Percentiles rank a stretch among this genome's conserved stretches.
Conservation (phyloP, 2,888 invertebrate species). For the Hemithea aestivaria region DNA sequence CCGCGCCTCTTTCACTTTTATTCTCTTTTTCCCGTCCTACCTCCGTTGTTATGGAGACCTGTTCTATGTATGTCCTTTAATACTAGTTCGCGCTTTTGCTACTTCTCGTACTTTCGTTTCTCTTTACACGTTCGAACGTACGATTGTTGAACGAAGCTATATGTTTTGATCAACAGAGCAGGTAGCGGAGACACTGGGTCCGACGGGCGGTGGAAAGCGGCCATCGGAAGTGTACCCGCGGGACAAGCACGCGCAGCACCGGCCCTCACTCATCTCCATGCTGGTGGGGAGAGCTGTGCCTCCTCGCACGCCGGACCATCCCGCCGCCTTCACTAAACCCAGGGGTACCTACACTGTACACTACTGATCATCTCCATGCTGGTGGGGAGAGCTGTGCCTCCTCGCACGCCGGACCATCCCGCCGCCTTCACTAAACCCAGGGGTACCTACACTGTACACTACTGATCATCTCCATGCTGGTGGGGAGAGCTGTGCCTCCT, state of each 20-base stretch:
- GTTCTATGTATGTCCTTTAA: too few relatives aligned
- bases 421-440: neutral
- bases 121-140: too few relatives aligned
- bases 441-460: neutral
- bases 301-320: slow-evolving; percentile 68
- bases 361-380: neutral
- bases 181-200: slow-evolving; percentile 58
- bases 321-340: slow-evolving; percentile 57
- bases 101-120: too few relatives aligned
- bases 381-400: neutral
- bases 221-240: slow-evolving; percentile 59
- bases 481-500: neutral
- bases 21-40: too few relatives aligned
- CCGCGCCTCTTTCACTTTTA: too few relatives aligned
- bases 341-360: slow-evolving; percentile 41
- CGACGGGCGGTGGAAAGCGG: slow-evolving; percentile 52
- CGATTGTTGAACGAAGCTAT: too few relatives aligned
- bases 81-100: too few relatives aligned
- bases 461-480: neutral
- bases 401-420: too few relatives aligned
- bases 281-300: slow-evolving; percentile 54
- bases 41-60: too few relatives aligned
- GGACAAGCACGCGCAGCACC: slow-evolving; percentile 61
- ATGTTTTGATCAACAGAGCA: too few relatives aligned
- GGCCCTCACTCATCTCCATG: slow-evolving; percentile 69